Evolutionary conservation across 2,888 invertebrate species (phyloP).

Genomic region (Pycnomerus fuliginosus): DNA sequence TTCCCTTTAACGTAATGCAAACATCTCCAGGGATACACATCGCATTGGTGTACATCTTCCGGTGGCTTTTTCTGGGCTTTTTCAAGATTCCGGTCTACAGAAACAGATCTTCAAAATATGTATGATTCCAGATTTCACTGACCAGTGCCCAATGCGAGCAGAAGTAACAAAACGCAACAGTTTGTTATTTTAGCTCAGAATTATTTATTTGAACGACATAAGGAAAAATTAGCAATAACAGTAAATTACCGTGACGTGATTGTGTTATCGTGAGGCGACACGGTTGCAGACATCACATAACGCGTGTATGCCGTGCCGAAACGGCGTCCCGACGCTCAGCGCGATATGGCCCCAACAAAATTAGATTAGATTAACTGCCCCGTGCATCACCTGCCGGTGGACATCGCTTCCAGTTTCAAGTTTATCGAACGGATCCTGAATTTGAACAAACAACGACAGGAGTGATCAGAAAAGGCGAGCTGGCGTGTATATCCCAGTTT

Average conservation of each 20-base stretch:
- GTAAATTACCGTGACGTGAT: slow-evolving; percentile 16
- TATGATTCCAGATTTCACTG: too few species aligned
- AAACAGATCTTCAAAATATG: too few species aligned
- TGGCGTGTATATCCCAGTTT: slow-evolving; percentile 31
- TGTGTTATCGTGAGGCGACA: slow-evolving; percentile 12
- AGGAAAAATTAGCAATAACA: too few species aligned
- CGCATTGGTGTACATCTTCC: too few species aligned
- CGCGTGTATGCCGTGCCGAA: slow-evolving; percentile 14
- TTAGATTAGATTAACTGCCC: slow-evolving; percentile 31
- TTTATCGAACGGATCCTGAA: slow-evolving; percentile 5
- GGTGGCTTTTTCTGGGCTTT: too few species aligned
- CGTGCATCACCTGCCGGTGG: slow-evolving; percentile 10
- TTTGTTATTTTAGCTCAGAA: too few species aligned
- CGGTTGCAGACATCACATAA: slow-evolving; percentile 12
- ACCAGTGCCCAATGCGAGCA: too few species aligned
- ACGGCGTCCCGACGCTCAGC: slow-evolving; percentile 8
- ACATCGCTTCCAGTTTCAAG: slow-evolving; percentile 11
- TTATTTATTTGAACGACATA: too few species aligned
- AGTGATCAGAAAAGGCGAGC: slow-evolving; percentile 17
- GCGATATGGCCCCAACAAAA: slow-evolving; percentile 32
- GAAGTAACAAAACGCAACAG: too few species aligned
- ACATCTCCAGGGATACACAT: too few species aligned
- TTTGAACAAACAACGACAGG: slow-evolving; percentile 21
- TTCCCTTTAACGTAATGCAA: too few species aligned
- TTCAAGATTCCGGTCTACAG: too few species aligned